Conservation (phyloP, 2,888 invertebrate genomes). For the Criorhina ranunculi region DNA sequence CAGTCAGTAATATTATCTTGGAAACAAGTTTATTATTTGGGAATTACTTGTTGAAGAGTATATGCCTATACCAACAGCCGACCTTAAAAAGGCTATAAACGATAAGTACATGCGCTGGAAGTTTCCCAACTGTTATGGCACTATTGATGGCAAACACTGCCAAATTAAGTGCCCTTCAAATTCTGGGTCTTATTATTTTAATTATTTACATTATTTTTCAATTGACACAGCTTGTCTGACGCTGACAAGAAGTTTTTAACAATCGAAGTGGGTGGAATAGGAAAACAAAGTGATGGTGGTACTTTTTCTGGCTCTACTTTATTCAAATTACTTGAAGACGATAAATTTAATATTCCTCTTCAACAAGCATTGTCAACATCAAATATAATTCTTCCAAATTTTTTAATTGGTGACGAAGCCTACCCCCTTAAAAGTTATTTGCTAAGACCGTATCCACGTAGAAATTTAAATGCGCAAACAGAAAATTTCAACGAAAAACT, state of each 20-base stretch:
- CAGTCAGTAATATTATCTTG: slow-evolving; percentile 30
- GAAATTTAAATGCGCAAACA: too few relatives aligned
- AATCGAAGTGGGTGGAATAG: too few relatives aligned
- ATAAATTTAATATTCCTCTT: neutral
- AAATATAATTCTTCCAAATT: neutral
- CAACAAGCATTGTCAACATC: too few relatives aligned
- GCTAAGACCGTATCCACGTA: too few relatives aligned
- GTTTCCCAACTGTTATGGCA: slow-evolving; percentile 53
- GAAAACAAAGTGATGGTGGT: too few relatives aligned
- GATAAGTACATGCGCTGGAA: slow-evolving; percentile 44
- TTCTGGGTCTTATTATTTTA: slow-evolving; percentile 32
- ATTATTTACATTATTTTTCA: slow-evolving; percentile 4
- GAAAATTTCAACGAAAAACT: neutral
- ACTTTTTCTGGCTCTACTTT: too few relatives aligned
- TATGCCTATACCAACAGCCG: slow-evolving; percentile 37
- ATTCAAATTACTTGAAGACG: too few relatives aligned
- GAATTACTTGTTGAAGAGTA: slow-evolving; percentile 35
- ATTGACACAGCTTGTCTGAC: too few relatives aligned
- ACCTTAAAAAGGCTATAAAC: slow-evolving; percentile 36
- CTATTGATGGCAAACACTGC: slow-evolving; percentile 47
- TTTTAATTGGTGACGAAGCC: neutral
- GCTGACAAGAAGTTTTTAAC: too few relatives aligned
- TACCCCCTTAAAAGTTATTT: neutral
- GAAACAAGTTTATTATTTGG: slow-evolving; percentile 40
- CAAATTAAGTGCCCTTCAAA: slow-evolving; percentile 40